Percentiles rank a stretch among this genome's conserved stretches.
These are phyloP conservation scores for Selenia dentaria DNA, from an alignment of 2,888 invertebrate species.

Conservation along the genomic window DNA sequence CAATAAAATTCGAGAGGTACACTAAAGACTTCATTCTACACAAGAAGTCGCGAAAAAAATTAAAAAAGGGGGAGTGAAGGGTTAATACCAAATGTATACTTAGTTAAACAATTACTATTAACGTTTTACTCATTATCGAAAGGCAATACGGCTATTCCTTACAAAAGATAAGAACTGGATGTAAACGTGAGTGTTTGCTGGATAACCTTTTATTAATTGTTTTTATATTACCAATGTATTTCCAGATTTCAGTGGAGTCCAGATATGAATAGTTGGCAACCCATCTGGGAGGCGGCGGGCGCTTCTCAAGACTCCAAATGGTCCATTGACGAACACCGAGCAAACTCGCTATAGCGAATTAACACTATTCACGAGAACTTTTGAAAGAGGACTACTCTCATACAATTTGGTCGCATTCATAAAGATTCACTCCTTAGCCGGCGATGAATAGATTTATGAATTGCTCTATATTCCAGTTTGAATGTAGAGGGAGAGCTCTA, in stretches of 20 bases:
- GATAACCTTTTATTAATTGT: too few species aligned
- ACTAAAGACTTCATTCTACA: too few species aligned
- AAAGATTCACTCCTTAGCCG: constrained; percentile 81
- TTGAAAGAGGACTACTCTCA: constrained; percentile 83
- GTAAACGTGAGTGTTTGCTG: too few species aligned
- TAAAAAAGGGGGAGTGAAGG: too few species aligned
- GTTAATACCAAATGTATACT: too few species aligned
- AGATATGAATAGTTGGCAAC: constrained; percentile 10
- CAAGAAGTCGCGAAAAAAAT: too few species aligned
- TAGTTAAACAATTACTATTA: too few species aligned
- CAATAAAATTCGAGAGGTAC: too few species aligned
- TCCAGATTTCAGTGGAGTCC: not conserved
- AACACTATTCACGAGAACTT: constrained; percentile 82
- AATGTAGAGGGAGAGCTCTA: constrained; percentile 23
- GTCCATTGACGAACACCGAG: constrained; percentile 80
- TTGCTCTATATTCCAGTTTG: constrained; percentile 68
- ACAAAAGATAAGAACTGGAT: too few species aligned
- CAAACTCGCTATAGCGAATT: constrained; percentile 84
- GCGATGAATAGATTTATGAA: constrained; percentile 79
- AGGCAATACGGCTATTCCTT: too few species aligned
- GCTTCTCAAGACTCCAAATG: constrained; percentile 78
- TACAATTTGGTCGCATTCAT: constrained; percentile 84
- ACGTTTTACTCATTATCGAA: too few species aligned
- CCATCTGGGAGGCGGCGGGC: constrained; percentile 37
- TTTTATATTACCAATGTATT: too few species aligned